A percentile compares a stretch with the other conserved stretches of the same genome.
Evolutionary conservation across 2,113 vertebrate genomes (phyloP).

Genomic region (Sakesphorus luctuosus): DNA sequence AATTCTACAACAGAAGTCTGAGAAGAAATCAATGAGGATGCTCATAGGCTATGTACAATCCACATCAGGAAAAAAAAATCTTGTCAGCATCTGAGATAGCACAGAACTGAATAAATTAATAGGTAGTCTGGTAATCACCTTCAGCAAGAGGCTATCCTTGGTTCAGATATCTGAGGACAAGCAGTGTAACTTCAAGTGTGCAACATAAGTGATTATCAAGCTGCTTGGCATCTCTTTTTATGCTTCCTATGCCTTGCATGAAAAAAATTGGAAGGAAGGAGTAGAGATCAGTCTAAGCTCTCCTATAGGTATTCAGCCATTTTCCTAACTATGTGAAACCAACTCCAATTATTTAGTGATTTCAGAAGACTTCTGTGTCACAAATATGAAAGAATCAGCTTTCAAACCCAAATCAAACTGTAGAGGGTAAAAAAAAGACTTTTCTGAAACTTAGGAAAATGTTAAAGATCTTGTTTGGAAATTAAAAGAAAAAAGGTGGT

Average conservation of each 20-base stretch:
- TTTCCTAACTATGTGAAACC: neutral
- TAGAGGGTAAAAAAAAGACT: neutral
- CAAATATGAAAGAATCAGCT: neutral
- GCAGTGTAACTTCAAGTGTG: neutral
- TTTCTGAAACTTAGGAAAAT: neutral
- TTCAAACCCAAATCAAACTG: neutral
- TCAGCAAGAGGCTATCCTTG: neutral
- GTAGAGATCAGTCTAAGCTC: neutral
- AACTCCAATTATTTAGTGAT: neutral
- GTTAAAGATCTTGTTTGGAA: neutral
- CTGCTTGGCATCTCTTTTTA: neutral
- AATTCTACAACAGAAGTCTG: neutral
- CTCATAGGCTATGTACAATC: neutral
- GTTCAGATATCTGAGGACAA: neutral
- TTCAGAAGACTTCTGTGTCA: neutral
- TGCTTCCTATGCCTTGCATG: neutral
- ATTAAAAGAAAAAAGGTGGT: neutral
- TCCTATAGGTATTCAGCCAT: neutral
- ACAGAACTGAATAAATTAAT: neutral
- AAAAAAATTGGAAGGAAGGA: neutral
- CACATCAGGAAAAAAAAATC: neutral
- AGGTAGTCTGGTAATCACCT: neutral
- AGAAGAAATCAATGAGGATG: neutral
- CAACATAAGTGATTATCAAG: neutral
- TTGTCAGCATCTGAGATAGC: neutral